Percentiles rank a stretch among this genome's conserved stretches.
phyloP scores from a whole-genome alignment of 1,140 invertebrate species.

The Procambarus clarkii region DNA sequence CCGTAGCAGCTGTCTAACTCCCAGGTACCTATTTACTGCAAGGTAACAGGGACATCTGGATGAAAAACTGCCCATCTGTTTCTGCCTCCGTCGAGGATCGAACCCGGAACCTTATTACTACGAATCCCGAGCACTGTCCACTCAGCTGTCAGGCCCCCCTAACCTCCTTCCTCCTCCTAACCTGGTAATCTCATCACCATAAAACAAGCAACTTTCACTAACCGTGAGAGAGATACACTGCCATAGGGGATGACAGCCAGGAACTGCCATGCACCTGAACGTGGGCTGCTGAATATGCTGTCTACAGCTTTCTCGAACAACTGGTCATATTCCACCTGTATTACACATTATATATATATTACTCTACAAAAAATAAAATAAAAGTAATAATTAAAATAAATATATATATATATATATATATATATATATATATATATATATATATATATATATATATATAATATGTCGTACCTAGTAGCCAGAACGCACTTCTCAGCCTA shows the following conservation, averaged over 20 bases:
- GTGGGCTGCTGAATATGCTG: constrained; percentile 84
- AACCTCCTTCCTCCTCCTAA: too few relatives aligned
- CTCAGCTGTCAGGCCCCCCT: too few relatives aligned
- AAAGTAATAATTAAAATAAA: neutral
- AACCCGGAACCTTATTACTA: too few relatives aligned
- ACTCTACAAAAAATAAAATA: neutral
- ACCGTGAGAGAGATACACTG: constrained; percentile 78
- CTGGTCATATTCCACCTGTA: constrained; percentile 86
- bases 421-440: neutral
- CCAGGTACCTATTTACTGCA: too few relatives aligned
- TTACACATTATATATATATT: neutral
- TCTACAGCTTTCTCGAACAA: constrained; percentile 84
- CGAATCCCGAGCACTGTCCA: too few relatives aligned
- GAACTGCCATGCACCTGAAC: constrained; percentile 89
- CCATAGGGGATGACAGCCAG: constrained; percentile 86
- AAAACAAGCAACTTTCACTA: neutral
- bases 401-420: neutral
- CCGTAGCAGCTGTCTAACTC: too few relatives aligned
- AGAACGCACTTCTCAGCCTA: too few relatives aligned
- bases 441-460: too few relatives aligned
- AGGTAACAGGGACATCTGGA: too few relatives aligned
- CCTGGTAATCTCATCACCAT: neutral
- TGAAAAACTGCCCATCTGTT: too few relatives aligned
- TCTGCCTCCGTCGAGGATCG: too few relatives aligned
- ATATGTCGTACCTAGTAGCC: too few relatives aligned